Percentiles rank a stretch among this genome's conserved stretches.
These are phyloP conservation scores for Drosophila greeni DNA, from an alignment of 2,888 invertebrate species.

Conservation along the genomic window DNA sequence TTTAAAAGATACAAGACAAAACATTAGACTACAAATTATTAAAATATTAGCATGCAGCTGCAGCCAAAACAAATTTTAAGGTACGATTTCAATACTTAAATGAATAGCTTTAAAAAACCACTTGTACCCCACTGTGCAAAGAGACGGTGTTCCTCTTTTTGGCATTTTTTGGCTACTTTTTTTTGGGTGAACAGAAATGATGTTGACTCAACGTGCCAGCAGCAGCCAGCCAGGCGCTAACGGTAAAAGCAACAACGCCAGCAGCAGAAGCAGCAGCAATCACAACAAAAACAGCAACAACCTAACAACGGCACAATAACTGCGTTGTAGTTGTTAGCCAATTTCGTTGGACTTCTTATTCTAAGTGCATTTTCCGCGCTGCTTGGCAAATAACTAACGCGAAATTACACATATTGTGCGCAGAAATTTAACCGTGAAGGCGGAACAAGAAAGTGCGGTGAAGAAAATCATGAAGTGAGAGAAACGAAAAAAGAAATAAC, in stretches of 20 bases:
- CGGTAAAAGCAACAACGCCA: conserved; percentile 30
- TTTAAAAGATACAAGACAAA: no score
- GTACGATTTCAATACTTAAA: not conserved
- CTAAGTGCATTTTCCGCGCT: conserved; percentile 42
- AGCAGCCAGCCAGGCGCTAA: conserved; percentile 48
- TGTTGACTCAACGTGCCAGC: conserved; percentile 47
- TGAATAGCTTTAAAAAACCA: not conserved
- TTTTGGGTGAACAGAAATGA: conserved; percentile 41
- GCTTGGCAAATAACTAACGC: conserved; percentile 23
- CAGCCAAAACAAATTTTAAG: not conserved
- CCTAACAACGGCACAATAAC: conserved; percentile 40
- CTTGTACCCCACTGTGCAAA: conserved; percentile 6
- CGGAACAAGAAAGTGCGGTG: conserved; percentile 18
- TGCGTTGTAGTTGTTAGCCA: conserved; percentile 19
- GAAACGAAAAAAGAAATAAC: conserved; percentile 2
- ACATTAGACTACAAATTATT: no score
- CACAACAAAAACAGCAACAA: conserved; percentile 41
- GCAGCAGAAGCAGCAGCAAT: conserved; percentile 11
- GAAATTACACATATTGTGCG: conserved; percentile 30
- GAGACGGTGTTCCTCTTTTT: conserved; percentile 20
- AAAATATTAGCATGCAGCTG: not conserved
- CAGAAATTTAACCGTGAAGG: not conserved
- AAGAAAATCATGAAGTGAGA: conserved; percentile 3
- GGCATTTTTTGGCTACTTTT: conserved; percentile 25
- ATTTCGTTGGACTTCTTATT: conserved; percentile 1